Base-by-base conservation (phyloP, 1,140 invertebrate species). In the Arctopsyche grandis region DNA sequence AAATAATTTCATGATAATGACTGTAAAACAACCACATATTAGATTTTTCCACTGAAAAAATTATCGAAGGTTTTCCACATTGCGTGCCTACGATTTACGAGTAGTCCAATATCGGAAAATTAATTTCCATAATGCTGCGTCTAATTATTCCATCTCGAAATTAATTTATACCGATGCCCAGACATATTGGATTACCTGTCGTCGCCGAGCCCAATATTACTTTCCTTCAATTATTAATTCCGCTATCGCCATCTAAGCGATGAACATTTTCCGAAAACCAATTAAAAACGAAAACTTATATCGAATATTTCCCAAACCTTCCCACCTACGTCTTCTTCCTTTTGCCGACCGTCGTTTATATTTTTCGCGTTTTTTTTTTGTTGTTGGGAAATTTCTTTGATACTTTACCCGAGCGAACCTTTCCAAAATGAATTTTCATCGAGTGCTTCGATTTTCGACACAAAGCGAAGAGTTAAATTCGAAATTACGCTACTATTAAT, bases 81-180 rank as follows among this genome's bases (percentile, higher is more conserved):
- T n/a, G 69, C 9, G 26, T 3, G 29, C 29, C 7, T 38, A 4
- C 22, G 19, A 70, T 38, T 1, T 19, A 70, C 21, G 7, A 9
- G 58, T n/a, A n/a, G n/a, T n/a, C n/a, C n/a, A n/a, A 38, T 38
- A 38, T 38, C 29, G 29, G 29, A 38, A 38, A 38, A n/a, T 38
- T 38, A 4, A 38, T 38, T 38, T 38, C 7, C 29, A 38, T 38
- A 38, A 52, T 52, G 3, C 44, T 24, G 29, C 69, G n/a, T 24
- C 66, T 69, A 16, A 71, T 71, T 71, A 71, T 48, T 71, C 43
- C 38, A 1, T n/a, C 44, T 29, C 16, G 19, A 71, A 71, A 71
- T 71, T 44, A 71, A 71, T 71, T 71, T 71, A 71, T 71, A 38
- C 22, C 46, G 69, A 71, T 71, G 38, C 69, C 38, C n/a, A 5